These are phyloP conservation scores for Pterophyllum scalare DNA, from an alignment of 2,113 vertebrate species.

Conservation along the genomic window DNA sequence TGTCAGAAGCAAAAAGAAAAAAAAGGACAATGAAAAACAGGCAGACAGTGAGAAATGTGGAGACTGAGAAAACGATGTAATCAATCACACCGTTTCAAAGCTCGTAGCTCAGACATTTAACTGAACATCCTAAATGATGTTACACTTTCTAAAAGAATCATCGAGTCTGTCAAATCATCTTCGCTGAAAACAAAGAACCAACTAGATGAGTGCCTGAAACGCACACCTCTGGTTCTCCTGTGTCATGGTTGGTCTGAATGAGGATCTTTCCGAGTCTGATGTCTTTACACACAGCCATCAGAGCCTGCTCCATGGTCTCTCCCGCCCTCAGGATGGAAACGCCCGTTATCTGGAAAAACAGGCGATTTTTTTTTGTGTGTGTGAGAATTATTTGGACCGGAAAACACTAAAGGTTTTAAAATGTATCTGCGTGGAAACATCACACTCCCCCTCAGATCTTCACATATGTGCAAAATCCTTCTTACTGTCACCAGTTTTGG, in stretches of 20 bases:
- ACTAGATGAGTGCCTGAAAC: background rate
- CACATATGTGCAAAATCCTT: background rate
- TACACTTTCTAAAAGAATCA: no score
- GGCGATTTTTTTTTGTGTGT: background rate
- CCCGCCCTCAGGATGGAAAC: constrained; percentile 91
- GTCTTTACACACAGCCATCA: constrained; percentile 91
- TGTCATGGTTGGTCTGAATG: constrained; percentile 93
- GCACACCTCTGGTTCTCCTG: constrained; percentile 84
- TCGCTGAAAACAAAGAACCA: background rate
- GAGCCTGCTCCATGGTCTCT: constrained; percentile 93
- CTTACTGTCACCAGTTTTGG: no score
- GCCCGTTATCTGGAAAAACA: constrained; percentile 84
- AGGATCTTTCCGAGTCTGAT: constrained; percentile 93
- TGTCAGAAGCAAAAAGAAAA: no score
- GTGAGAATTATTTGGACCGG: background rate
- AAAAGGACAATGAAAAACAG: no score
- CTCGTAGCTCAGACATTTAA: no score
- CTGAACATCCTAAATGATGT: no score
- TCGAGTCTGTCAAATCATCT: background rate
- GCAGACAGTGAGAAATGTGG: no score
- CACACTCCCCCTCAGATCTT: background rate
- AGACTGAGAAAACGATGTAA: no score
- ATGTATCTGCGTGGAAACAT: background rate
- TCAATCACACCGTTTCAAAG: no score
- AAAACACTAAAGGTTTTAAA: background rate